Conservation (phyloP, 2,888 invertebrate species). For the Eilema griseolum region DNA sequence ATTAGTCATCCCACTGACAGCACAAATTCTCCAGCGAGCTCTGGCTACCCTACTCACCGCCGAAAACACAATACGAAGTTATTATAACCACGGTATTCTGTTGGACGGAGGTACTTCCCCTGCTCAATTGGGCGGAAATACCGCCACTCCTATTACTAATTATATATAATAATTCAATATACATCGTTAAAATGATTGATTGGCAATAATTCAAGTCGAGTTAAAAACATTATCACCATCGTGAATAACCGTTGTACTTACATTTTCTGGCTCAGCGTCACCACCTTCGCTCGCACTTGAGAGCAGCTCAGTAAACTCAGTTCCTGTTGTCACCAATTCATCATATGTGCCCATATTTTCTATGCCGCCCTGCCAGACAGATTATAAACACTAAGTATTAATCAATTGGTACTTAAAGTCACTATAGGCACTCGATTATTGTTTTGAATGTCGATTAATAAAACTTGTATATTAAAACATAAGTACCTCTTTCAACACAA, state of each 20-base stretch:
- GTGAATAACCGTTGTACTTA: constrained; percentile 29
- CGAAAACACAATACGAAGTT: too few species aligned
- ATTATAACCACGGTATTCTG: too few species aligned
- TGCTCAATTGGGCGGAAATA: too few species aligned
- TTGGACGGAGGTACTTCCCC: too few species aligned
- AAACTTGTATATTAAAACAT: background rate
- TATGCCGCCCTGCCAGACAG: constrained; percentile 78
- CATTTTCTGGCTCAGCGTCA: constrained; percentile 49
- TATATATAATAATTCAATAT: too few species aligned
- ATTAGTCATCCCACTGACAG: too few species aligned
- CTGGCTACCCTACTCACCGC: too few species aligned
- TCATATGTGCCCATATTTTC: constrained; percentile 88
- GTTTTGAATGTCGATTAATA: too few species aligned
- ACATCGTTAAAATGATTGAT: too few species aligned
- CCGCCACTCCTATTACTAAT: too few species aligned
- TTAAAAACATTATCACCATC: background rate
- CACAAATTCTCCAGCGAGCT: too few species aligned
- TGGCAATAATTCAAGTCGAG: background rate
- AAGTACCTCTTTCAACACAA: constrained; percentile 84
- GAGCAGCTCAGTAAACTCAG: constrained; percentile 79
- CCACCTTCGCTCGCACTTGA: constrained; percentile 61
- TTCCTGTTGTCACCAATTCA: constrained; percentile 84
- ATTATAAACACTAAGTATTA: constrained; percentile 13
- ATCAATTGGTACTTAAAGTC: background rate
- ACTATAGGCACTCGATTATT: background rate